phyloP scores from a whole-genome alignment of 2,113 vertebrate genomes.

The Bufo bufo region DNA sequence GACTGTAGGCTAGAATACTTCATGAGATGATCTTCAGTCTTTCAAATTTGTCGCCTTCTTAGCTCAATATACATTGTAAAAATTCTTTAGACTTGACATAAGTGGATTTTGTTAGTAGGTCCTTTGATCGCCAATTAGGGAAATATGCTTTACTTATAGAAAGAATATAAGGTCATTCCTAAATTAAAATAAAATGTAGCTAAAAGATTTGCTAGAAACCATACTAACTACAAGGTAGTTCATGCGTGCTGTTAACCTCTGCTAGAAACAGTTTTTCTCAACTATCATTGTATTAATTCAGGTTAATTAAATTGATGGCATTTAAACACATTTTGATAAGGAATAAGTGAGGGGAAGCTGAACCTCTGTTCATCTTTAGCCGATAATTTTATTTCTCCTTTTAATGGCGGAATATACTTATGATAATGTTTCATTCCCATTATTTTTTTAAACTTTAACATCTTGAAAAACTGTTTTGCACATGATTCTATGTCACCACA shows the following conservation, averaged over 20 bases:
- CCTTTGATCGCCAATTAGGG: neutral
- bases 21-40: no score
- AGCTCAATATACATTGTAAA: neutral
- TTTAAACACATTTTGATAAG: conserved; percentile 62
- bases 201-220: neutral
- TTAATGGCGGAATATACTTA: conserved; percentile 12
- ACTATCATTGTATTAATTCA: conserved; percentile 36
- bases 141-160: neutral
- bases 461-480: neutral
- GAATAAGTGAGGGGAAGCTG: neutral
- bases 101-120: neutral
- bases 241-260: conserved; percentile 55
- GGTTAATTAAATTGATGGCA: conserved; percentile 65
- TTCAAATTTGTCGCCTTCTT: neutral
- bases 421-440: conserved; percentile 7
- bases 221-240: conserved; percentile 34
- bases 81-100: neutral
- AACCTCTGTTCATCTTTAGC: conserved; percentile 17
- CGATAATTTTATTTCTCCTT: conserved; percentile 5
- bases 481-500: neutral
- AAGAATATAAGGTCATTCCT: neutral
- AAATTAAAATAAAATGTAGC: neutral
- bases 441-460: neutral
- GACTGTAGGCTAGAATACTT: no score
- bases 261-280: conserved; percentile 59